Base-by-base conservation (phyloP, 2,888 invertebrate genomes). In the Nasonia oneida region DNA sequence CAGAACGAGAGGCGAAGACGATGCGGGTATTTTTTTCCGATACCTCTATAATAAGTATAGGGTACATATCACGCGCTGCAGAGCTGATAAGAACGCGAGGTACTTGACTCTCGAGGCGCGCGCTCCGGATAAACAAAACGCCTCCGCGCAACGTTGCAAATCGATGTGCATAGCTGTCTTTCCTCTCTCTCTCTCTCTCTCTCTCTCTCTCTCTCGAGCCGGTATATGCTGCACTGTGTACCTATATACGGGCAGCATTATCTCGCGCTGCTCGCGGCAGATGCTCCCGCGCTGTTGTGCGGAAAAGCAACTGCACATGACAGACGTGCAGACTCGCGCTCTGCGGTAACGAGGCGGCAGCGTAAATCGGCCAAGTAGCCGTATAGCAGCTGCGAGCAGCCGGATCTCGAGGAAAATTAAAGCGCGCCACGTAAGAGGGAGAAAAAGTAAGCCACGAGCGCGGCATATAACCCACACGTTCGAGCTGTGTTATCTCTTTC, bases 401-500 rank as follows among this genome's bases (percentile, higher is more conserved):
- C 57, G 73, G 57, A 61, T 61, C 57, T 61, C 57, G 57, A 18
- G 73, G 79, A 80, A 80, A 80, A 80, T 80, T 80, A 73, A 57
- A 81, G 42, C 80, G 64, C 75, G 79, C 79, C 61, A 47, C 33
- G 37, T 39, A 18, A 73, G 10, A 57, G 77, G 14, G 73, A 42
- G 73, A 73, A 73, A 81, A 81, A 73, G 73, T 73, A 73, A 81
- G 53, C 37, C 79, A 50, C 61, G 77, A 42, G 64, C 78, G 39
- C 47, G n/a, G n/a, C 29, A 18, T n/a, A 14, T 10, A 29, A 57
- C 53, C 1, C 67, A 23, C 29, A 37, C 33, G 5, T 15, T 18
- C 14, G 39, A 8, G 18, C n/a, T 6, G 15, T 8, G 18, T 18
- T 18, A 18, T 50, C 50, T 50, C 75, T 47, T 6, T 50, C 15